Conservation (phyloP, 2,888 invertebrate genomes). For the Galerucella calmariensis region DNA sequence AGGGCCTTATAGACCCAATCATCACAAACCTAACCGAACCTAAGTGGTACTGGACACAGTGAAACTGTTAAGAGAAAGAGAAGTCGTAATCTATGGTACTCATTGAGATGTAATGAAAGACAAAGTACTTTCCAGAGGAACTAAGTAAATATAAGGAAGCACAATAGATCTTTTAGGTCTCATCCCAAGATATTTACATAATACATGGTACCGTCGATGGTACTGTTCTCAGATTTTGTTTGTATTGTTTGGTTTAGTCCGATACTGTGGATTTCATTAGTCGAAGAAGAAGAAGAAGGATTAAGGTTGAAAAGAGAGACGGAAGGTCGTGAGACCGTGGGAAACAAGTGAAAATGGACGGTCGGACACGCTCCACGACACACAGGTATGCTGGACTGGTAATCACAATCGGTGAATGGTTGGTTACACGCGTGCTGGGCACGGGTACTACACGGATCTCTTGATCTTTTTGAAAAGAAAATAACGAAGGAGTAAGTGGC, state of each 20-base stretch:
- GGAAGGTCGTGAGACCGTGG: constrained; percentile 52
- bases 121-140: too few relatives aligned
- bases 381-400: constrained; percentile 56
- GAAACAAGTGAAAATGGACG: constrained; percentile 58
- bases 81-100: too few relatives aligned
- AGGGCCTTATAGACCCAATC: too few relatives aligned
- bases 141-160: too few relatives aligned
- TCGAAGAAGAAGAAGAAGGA: background rate
- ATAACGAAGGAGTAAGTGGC: constrained; percentile 33
- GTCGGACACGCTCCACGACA: constrained; percentile 60
- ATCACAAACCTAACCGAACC: too few relatives aligned
- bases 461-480: constrained; percentile 34
- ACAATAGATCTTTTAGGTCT: too few relatives aligned
- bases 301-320: constrained; percentile 30
- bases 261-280: constrained; percentile 26
- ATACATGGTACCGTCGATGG: too few relatives aligned
- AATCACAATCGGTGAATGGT: constrained; percentile 54
- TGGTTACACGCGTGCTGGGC: constrained; percentile 59
- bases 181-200: too few relatives aligned
- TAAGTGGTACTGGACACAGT: too few relatives aligned
- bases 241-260: background rate
- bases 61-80: too few relatives aligned
- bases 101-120: too few relatives aligned
- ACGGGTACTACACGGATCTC: constrained; percentile 51
- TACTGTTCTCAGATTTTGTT: background rate